These are phyloP conservation scores for Danio choprae DNA, from an alignment of 2,797 vertebrate genomes.

Conservation along the genomic window DNA sequence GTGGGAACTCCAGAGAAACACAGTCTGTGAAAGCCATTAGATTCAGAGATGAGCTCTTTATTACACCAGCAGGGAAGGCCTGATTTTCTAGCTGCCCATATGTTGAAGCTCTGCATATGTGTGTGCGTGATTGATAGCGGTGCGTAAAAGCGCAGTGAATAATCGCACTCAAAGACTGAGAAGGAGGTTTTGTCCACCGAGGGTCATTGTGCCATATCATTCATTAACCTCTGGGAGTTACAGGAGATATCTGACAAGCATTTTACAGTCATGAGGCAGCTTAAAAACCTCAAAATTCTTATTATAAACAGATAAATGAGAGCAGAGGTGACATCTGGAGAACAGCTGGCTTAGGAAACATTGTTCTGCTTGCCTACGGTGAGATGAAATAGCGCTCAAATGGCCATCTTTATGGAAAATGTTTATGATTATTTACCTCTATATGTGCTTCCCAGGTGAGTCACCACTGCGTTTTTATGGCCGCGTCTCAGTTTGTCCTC, in stretches of 20 bases:
- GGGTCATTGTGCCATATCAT: conserved; percentile 41
- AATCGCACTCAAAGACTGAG: not conserved
- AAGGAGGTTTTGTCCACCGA: conserved; percentile 17
- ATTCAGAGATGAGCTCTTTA: conserved; percentile 71
- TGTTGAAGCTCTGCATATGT: conserved; percentile 41
- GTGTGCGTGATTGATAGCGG: conserved; percentile 41
- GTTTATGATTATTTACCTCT: conserved; percentile 79
- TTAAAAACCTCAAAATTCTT: not conserved
- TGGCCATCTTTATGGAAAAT: not conserved
- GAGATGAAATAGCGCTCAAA: not conserved
- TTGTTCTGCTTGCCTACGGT: not conserved
- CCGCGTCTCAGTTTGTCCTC: conserved; percentile 89
- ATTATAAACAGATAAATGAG: conserved; percentile 14
- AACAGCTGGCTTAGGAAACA: not conserved
- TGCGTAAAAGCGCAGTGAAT: conserved; percentile 36
- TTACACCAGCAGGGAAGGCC: conserved; percentile 66
- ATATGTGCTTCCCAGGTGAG: conserved; percentile 81
- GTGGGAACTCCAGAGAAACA: conserved; percentile 61
- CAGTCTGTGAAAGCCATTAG: conserved; percentile 77
- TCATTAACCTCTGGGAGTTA: conserved; percentile 25
- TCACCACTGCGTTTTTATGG: conserved; percentile 84
- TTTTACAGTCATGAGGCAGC: not conserved
- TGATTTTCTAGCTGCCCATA: conserved; percentile 5
- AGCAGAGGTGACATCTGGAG: conserved; percentile 26
- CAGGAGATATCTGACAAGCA: conserved; percentile 23